Evolutionary conservation across 2,797 vertebrate genomes (phyloP).

Genomic region (Crocidura indochinensis): DNA sequence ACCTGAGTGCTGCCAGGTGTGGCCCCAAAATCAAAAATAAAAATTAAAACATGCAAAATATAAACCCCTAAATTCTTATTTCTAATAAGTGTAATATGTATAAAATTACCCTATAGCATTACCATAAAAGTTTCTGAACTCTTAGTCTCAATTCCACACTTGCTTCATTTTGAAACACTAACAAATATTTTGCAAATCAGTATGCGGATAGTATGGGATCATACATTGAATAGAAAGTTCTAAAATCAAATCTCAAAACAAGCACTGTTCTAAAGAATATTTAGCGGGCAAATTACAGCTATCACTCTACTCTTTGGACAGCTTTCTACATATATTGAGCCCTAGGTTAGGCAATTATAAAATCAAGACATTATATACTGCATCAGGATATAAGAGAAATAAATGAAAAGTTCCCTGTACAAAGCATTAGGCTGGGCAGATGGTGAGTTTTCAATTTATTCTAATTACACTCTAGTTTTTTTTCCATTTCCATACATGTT

Average conservation of each 20-base stretch:
- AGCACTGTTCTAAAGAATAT: neutral
- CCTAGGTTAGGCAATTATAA: neutral
- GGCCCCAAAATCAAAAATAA: neutral
- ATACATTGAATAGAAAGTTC: neutral
- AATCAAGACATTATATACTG: neutral
- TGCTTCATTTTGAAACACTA: neutral
- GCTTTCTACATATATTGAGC: neutral
- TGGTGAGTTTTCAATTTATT: neutral
- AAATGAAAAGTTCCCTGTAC: neutral
- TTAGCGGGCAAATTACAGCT: neutral
- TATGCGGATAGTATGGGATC: neutral
- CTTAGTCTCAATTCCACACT: neutral
- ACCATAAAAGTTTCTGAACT: slow-evolving; percentile 16
- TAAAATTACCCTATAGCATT: slow-evolving; percentile 7
- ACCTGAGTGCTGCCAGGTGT: too few relatives aligned
- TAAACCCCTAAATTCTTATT: slow-evolving; percentile 7
- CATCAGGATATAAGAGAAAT: neutral
- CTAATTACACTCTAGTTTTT: neutral
- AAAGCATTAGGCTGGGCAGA: neutral
- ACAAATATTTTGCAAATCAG: neutral
- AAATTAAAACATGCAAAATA: neutral
- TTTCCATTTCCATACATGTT: neutral
- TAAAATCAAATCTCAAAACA: neutral
- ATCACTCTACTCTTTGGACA: neutral
- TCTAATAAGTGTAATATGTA: neutral